Percentiles rank a stretch among this genome's conserved stretches.
phyloP scores from a whole-genome alignment of 2,113 vertebrate species.

The Paratilapia polleni region DNA sequence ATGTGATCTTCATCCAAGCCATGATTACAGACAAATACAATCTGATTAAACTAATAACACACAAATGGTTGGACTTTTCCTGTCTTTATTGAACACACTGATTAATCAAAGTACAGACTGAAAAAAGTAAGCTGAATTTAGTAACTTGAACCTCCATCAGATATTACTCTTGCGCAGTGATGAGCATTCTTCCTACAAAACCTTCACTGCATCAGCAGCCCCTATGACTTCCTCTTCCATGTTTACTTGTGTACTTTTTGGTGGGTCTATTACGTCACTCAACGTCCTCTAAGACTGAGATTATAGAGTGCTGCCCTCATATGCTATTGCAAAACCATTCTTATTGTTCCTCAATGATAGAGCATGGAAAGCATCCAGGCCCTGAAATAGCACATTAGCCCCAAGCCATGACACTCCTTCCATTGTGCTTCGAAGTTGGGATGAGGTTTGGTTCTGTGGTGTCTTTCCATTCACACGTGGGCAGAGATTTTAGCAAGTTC shows the following conservation, averaged over 20 bases:
- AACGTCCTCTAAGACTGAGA: neutral
- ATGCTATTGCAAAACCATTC: neutral
- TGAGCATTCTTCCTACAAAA: neutral
- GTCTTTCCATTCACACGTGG: neutral
- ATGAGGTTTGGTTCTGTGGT: neutral
- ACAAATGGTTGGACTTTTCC: neutral
- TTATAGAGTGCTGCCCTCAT: fast-evolving
- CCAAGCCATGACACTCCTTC: neutral
- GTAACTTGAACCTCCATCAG: neutral
- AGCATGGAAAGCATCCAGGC: neutral
- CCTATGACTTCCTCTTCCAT: neutral
- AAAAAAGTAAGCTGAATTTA: neutral
- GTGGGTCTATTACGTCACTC: neutral
- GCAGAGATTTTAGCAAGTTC: too few relatives aligned
- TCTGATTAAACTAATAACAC: neutral
- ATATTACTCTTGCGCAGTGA: neutral
- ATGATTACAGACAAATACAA: neutral
- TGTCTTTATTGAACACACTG: neutral
- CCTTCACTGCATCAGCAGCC: neutral
- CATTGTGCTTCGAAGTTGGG: neutral
- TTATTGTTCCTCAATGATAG: neutral
- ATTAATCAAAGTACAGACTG: neutral
- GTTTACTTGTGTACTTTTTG: neutral
- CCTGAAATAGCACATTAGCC: neutral
- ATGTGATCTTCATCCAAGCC: neutral